Conservation (phyloP, 2,888 invertebrate species). For the Spilarctia lutea region DNA sequence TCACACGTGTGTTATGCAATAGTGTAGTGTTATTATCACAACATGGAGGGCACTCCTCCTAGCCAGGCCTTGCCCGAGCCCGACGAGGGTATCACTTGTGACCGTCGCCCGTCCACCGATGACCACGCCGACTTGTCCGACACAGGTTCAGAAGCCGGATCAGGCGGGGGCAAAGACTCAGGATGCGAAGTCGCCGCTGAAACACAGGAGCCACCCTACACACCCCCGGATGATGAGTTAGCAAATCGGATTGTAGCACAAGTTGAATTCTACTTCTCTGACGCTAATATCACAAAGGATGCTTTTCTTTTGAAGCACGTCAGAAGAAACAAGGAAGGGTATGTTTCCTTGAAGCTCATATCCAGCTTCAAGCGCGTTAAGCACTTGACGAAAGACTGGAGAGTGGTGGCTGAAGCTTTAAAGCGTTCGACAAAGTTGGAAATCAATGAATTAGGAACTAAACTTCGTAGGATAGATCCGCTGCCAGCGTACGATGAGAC, state of each 20-base stretch:
- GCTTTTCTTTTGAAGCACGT: conserved; percentile 98
- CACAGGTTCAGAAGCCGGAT: conserved; percentile 88
- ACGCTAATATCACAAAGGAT: conserved; percentile 97
- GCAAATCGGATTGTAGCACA: conserved; percentile 93
- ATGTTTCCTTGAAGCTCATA: conserved; percentile 97
- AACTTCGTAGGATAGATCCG: conserved; percentile 93
- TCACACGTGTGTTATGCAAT: conserved; percentile 77
- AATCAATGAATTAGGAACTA: conserved; percentile 96
- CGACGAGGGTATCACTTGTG: conserved; percentile 81
- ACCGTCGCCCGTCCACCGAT: conserved; percentile 83
- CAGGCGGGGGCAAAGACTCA: conserved; percentile 89
- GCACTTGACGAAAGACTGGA: conserved; percentile 97
- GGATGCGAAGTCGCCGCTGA: conserved; percentile 88
- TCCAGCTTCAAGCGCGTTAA: conserved; percentile 98
- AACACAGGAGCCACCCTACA: conserved; percentile 88
- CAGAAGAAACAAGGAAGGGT: conserved; percentile 97
- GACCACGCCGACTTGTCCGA: conserved; percentile 90
- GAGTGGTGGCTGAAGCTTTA: conserved; percentile 95
- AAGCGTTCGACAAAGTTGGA: conserved; percentile 92
- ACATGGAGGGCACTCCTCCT: conserved; percentile 79
- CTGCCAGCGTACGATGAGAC: conserved; percentile 97
- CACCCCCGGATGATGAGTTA: conserved; percentile 91
- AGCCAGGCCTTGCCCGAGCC: conserved; percentile 72
- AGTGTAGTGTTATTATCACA: conserved; percentile 68
- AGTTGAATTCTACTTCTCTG: conserved; percentile 98